phyloP scores from a whole-genome alignment of 1,140 invertebrate species.

The Armadillidium nasatum region DNA sequence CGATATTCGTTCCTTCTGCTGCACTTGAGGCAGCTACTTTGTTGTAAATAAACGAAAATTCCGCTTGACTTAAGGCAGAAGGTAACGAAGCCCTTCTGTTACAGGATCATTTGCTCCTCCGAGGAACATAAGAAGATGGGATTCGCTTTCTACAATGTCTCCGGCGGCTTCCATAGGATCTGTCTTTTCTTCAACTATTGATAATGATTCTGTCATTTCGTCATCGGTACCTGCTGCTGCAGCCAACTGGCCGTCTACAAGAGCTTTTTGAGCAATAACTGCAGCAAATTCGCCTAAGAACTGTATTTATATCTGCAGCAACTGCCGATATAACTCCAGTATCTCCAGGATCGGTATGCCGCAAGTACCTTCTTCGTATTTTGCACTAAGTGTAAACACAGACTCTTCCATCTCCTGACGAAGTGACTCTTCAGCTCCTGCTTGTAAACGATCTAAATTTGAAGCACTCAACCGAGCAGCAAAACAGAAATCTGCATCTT shows the following conservation, averaged over 20 bases:
- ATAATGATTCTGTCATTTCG: constrained; percentile 29
- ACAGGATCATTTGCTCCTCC: constrained; percentile 39
- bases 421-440: constrained; percentile 61
- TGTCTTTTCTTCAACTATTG: constrained; percentile 39
- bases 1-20: constrained; percentile 26
- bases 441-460: constrained; percentile 35
- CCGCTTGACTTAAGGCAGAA: constrained; percentile 42
- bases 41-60: constrained; percentile 42
- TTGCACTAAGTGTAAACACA: constrained; percentile 60
- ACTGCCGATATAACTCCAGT: constrained; percentile 40
- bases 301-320: constrained; percentile 45
- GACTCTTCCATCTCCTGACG: constrained; percentile 64
- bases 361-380: constrained; percentile 58
- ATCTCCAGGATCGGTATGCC: constrained; percentile 44
- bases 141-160: constrained; percentile 42
- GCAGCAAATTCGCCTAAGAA: constrained; percentile 67
- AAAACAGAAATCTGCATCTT: not conserved
- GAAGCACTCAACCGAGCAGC: constrained; percentile 20
- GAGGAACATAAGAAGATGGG: constrained; percentile 44
- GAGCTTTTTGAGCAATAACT: constrained; percentile 67
- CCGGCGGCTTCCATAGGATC: constrained; percentile 39
- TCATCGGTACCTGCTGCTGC: constrained; percentile 46
- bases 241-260: constrained; percentile 62
- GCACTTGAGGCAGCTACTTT: constrained; percentile 25
- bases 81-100: constrained; percentile 39